A percentile compares a stretch with the other conserved stretches of the same genome.
Conservation (phyloP, 1,140 invertebrate genomes). For the Myzus persicae region DNA sequence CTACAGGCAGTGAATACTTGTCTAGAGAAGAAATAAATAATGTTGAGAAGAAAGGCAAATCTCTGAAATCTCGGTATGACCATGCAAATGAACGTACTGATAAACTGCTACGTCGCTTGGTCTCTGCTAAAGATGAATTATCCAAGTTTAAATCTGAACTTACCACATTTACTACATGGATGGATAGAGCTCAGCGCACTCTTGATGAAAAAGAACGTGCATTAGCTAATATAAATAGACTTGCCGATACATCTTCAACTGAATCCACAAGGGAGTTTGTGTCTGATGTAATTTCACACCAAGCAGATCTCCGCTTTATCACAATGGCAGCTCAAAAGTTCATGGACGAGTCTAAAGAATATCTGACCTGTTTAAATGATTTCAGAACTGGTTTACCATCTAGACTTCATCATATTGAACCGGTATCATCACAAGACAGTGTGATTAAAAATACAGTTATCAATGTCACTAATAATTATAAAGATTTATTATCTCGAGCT, state of each 20-base stretch:
- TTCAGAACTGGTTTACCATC: constrained; percentile 83
- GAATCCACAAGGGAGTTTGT: constrained; percentile 86
- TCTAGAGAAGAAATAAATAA: constrained; percentile 87
- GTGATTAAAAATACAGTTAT: constrained; percentile 76
- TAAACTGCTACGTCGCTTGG: constrained; percentile 77
- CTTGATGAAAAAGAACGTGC: constrained; percentile 88
- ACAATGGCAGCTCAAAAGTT: constrained; percentile 95
- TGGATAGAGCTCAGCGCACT: constrained; percentile 78
- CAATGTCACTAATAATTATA: constrained; percentile 75
- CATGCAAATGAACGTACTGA: constrained; percentile 80
- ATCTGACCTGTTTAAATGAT: constrained; percentile 81
- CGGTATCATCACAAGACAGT: constrained; percentile 73
- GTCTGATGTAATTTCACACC: constrained; percentile 93
- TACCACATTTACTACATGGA: constrained; percentile 83
- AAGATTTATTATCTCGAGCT: constrained; percentile 79
- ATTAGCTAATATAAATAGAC: constrained; percentile 77
- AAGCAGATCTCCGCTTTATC: constrained; percentile 92
- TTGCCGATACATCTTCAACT: constrained; percentile 71
- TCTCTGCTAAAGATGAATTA: constrained; percentile 84
- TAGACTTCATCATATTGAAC: constrained; percentile 78
- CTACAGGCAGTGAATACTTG: constrained; percentile 87
- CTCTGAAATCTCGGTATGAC: constrained; percentile 84
- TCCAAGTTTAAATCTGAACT: constrained; percentile 85
- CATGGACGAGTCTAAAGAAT: constrained; percentile 91
- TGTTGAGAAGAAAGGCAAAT: constrained; percentile 83